Base-by-base conservation (phyloP, 2,113 vertebrate genomes). In the Pao palembangensis region DNA sequence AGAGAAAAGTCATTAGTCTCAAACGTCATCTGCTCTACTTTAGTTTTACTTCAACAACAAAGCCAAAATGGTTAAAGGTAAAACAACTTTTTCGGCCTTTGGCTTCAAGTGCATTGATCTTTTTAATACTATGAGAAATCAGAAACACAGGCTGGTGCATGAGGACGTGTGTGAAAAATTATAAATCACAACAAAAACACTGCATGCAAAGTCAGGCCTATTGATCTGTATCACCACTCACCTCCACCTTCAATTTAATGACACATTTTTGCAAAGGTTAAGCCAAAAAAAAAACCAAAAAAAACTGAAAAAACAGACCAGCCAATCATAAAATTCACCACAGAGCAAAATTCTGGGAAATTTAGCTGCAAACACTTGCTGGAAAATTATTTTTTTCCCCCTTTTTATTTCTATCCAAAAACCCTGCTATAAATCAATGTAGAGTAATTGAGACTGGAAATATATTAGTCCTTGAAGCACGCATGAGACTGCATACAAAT, bases 221-320 rank as follows among this genome's bases (percentile, higher is more conserved):
- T n/a, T n/a, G 41, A 63, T 51, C 51, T 55, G 11, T 3, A 16
- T 48, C 47, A 41, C 49, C 59, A 60, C 53, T 1, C 49, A 54
- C 63, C 41, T 77, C 70, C 60, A 77, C 50, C 58, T 67, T 19
- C n/a, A 60, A 44, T 38, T n/a, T n/a, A n/a, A 73, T 67, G 41
- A 55, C 25, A 51, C 21, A 3, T 6, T 51, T n/a, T 61, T 8
- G 43, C 51, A 67, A 23, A 69, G 6, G 5, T 38, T 3, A 23
- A 62, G 47, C 54, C n/a, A n/a, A n/a, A n/a, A n/a, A n/a, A n/a
- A n/a, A n/a, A n/a, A n/a, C n/a, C n/a, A n/a, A n/a, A n/a, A n/a
- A n/a, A n/a, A n/a, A n/a, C n/a, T 63, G 53, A 46, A 38, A 51
- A 38, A 38, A 38, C 34, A 38, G 34, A 38, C 34, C 34, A 38